These are phyloP conservation scores for Cnemophilus loriae DNA, from an alignment of 2,113 vertebrate species.

Conservation along the genomic window DNA sequence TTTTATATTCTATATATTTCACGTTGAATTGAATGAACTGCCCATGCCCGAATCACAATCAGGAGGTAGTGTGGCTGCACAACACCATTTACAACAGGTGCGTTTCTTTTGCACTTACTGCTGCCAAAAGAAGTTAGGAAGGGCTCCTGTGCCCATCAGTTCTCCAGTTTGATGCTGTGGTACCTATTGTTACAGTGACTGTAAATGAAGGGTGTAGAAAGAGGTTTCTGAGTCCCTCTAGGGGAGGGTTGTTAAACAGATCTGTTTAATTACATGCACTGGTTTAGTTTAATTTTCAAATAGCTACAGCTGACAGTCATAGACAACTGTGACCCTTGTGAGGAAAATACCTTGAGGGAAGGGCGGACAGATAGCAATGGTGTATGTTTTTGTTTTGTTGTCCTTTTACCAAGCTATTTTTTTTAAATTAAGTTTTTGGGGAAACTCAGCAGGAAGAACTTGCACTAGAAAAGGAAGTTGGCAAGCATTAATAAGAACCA, in stretches of 20 bases:
- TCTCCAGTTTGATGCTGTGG: background rate
- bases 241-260: background rate
- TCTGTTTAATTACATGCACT: background rate
- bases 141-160: background rate
- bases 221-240: background rate
- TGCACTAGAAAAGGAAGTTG: too few species aligned
- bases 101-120: background rate
- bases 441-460: background rate
- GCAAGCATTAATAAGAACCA: too few species aligned
- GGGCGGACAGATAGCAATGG: background rate
- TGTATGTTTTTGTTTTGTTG: background rate
- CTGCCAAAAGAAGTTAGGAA: background rate
- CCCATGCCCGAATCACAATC: conserved; percentile 71
- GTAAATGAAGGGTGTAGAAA: background rate
- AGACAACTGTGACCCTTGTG: background rate
- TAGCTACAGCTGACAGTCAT: background rate
- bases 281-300: background rate
- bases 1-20: conserved; percentile 90
- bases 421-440: background rate
- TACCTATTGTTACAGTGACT: background rate
- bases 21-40: conserved; percentile 83
- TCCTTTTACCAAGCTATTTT: background rate
- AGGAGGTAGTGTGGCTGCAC: conserved; percentile 51
- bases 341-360: background rate
- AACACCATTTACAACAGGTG: conserved; percentile 78